Base-by-base conservation (phyloP, 2,888 invertebrate genomes). In the Euplexia lucipara region DNA sequence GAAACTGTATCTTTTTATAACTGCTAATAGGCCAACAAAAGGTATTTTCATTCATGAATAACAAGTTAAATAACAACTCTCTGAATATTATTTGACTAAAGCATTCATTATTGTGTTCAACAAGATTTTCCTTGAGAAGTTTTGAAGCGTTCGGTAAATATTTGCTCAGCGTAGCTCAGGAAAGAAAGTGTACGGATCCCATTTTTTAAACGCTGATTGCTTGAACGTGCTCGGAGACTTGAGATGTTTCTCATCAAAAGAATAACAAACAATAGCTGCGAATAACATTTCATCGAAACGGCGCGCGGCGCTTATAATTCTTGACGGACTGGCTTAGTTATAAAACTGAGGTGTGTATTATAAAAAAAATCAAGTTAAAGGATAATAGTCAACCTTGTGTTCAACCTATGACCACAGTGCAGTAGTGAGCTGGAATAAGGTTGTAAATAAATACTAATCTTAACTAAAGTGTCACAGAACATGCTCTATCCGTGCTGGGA, bases 101-200 rank as follows among this genome's bases (percentile, higher is more conserved):
- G 63, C 65, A 74, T 65, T 79, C 52, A 65, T 70, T 74, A 79
- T 68, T 71, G 68, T 77, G 52, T 71, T 70, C 48, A 77, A 70
- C 66, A 58, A 75, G 62, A 70, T 74, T 79, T 79, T 61, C 51
- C 57, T 63, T 63, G 32, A 69, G 48, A 71, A 79, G 35, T 74
- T 69, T 54, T 65, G 41, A 64, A 74, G 59, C 70, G 64, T 65
- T 65, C 51, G 30, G 68, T 54, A 76, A 76, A 77, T 39, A 69
- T 69, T 73, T 68, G 56, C 12, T 64, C n/a, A 61, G 52, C 54
- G 66, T 64, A 47, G 48, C 58, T 73, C 20, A 47, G 57, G n/a
- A 59, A 67, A 77, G 58, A 67, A 76, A 63, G 37, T 52, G 51
- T 60, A 49, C 41, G 44, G 44, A 53, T 53, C 16, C 48, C 26